Evolutionary conservation across 2,113 vertebrate species (phyloP), one percentile per base, ranked within the genome.

Genomic region (Psammodynastes pulverulentus): DNA sequence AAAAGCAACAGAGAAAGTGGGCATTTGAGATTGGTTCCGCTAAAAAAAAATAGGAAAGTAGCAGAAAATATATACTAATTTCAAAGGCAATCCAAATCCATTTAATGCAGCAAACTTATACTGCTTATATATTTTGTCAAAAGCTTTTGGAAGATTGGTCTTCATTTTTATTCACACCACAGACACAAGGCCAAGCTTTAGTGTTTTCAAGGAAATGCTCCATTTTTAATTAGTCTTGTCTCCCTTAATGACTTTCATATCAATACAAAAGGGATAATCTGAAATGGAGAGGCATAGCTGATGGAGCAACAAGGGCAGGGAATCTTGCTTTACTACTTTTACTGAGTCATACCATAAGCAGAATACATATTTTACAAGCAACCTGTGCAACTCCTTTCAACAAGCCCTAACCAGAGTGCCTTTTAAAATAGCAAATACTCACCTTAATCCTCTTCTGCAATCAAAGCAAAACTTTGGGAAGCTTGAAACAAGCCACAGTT

Each of bases 351-450:
- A 7, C 94, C 94, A 95, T 93, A 94, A 95, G 95, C 92, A 96
- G 91, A 51, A 72, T 3, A 4, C 72, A 24, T 4, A 87, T 87
- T 3, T 89, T 3, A 88, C 51, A 90, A 93, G 95, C 89, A 29
- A 17, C 90, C 90, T 4, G 88, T 5, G 13, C 26, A 93, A 87
- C 45, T 84, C n/a, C 53, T 89, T 86, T 67, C 26, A 88, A 19
- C 96, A 95, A 94, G 96, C 87, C 95, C 58, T 1, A 92, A 91
- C 96, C 94, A 0, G 95, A 95, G 19, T 0, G 53, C 2, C 67
- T 92, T 94, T 89, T 4, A 5, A 93, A 92, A 56, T 2, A 79
- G 91, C 79, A 34, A 79, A 29, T 0, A 7, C 48, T 49, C 10
- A 5, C 94, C 93, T 92, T 92, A 90, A 2, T 67, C 90, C n/a